Percentiles rank a stretch among this genome's conserved stretches.
Evolutionary conservation across 2,888 invertebrate genomes (phyloP).

Genomic region (Melinaea marsaeus): DNA sequence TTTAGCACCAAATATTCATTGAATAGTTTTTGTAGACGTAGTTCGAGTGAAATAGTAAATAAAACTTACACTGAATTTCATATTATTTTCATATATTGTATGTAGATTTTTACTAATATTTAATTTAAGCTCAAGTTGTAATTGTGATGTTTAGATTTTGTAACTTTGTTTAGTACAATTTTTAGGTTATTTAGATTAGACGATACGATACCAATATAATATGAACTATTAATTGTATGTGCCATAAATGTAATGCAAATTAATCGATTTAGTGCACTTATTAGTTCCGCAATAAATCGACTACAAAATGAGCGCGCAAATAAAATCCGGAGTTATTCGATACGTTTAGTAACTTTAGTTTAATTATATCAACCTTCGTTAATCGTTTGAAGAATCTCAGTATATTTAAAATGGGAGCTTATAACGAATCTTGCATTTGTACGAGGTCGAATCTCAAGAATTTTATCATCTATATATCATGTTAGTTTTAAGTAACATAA

Average conservation of each 20-base stretch:
- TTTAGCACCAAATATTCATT: too few relatives aligned
- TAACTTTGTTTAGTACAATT: constrained; percentile 1
- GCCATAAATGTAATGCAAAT: not conserved
- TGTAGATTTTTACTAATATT: not conserved
- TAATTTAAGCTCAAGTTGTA: constrained; percentile 1
- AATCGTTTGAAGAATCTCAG: constrained; percentile 2
- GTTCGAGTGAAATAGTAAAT: too few relatives aligned
- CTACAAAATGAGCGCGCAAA: too few relatives aligned
- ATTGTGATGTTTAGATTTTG: constrained; percentile 4
- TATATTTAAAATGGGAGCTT: constrained; percentile 3
- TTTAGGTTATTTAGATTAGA: not conserved
- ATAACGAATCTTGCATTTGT: not conserved
- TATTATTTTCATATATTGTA: too few relatives aligned
- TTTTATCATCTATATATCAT: constrained; percentile 8
- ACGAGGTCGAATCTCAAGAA: not conserved
- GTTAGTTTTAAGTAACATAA: constrained; percentile 1
- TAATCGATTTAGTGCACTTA: too few relatives aligned
- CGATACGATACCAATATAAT: not conserved
- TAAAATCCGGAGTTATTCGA: too few relatives aligned
- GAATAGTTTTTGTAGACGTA: too few relatives aligned
- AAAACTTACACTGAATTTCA: too few relatives aligned
- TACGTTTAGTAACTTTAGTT: too few relatives aligned
- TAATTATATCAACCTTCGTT: too few relatives aligned
- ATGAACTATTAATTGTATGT: not conserved
- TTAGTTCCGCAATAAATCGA: too few relatives aligned